phyloP scores from a whole-genome alignment of 2,797 vertebrate genomes.

The Aselliscus stoliczkanus region DNA sequence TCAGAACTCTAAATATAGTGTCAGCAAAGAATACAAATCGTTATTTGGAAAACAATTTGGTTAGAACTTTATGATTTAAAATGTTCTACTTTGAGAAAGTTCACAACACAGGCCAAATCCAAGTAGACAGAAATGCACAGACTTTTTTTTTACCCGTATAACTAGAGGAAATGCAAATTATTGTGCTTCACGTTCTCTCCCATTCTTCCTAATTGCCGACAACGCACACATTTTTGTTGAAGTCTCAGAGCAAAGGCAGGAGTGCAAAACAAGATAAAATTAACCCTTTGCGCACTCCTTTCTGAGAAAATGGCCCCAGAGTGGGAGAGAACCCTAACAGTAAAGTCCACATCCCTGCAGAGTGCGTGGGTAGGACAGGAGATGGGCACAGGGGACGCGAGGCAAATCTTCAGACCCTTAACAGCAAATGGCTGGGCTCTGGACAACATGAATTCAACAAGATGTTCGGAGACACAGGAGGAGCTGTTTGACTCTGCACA shows the following conservation, averaged over 20 bases:
- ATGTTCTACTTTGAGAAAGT: neutral
- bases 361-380: neutral
- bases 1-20: slow-evolving; percentile 58
- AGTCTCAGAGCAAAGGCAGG: neutral
- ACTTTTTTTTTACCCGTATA: slow-evolving; percentile 25
- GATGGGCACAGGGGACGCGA: neutral
- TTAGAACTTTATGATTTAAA: slow-evolving; percentile 36
- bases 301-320: neutral
- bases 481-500: neutral
- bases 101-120: neutral
- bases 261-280: neutral
- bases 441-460: slow-evolving; percentile 52
- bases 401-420: slow-evolving; percentile 20
- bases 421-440: slow-evolving; percentile 66
- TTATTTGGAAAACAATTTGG: slow-evolving; percentile 19
- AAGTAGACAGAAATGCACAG: neutral
- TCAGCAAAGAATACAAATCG: slow-evolving; percentile 19
- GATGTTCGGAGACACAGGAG: slow-evolving; percentile 38
- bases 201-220: neutral
- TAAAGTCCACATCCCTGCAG: neutral
- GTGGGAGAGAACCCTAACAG: neutral
- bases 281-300: neutral
- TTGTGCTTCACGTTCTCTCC: neutral
- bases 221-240: slow-evolving; percentile 22
- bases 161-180: slow-evolving; percentile 1